Evolutionary conservation across 2,113 vertebrate genomes (phyloP).

Genomic region (Heterocephalus glaber): DNA sequence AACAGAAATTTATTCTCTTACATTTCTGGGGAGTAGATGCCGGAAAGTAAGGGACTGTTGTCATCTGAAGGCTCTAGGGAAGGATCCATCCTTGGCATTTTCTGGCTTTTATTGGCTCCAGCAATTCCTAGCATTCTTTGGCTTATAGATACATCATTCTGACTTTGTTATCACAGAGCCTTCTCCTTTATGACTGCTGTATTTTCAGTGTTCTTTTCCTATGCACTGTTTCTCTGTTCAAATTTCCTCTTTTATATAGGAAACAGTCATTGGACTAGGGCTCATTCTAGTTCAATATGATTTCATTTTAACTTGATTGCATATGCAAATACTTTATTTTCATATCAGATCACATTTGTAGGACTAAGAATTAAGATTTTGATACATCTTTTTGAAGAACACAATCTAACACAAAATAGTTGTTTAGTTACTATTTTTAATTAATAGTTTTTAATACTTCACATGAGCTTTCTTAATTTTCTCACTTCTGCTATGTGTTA

Average conservation of each 20-base stretch:
- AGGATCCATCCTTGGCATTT: background rate
- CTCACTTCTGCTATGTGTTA: background rate
- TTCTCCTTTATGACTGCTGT: background rate
- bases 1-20: background rate
- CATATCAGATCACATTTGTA: background rate
- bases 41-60: background rate
- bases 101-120: background rate
- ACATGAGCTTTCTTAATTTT: background rate
- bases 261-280: background rate
- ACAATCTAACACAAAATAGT: background rate
- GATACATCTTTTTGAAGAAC: background rate
- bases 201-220: background rate
- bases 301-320: too few relatives aligned
- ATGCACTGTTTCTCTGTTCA: background rate
- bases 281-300: too few relatives aligned
- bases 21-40: background rate
- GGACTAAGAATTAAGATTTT: background rate
- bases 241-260: background rate
- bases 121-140: background rate
- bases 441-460: background rate
- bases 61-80: accelerated
- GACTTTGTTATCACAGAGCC: background rate
- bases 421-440: background rate
- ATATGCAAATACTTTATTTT: background rate
- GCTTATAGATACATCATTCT: background rate